Base-by-base conservation (phyloP, 2,888 invertebrate genomes). In the Epirrhoe alternata region DNA sequence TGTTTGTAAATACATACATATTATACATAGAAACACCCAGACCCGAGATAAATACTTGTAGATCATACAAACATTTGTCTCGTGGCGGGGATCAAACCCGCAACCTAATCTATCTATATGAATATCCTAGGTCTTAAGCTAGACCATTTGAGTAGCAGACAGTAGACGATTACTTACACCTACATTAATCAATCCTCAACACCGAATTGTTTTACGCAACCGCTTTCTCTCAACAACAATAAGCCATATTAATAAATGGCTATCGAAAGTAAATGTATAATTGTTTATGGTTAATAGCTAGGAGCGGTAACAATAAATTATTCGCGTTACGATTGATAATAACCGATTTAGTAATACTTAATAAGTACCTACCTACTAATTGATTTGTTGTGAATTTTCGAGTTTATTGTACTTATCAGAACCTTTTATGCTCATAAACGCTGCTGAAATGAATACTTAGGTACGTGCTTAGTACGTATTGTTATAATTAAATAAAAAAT, bases 161-260 rank as follows among this genome's bases (percentile, higher is more conserved):
- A 42, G 3, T 10, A 42, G 38, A 12, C 38, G 12, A 4, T 42
- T 2, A 42, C 24, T 24, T 24, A 24, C 24, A 24, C 24, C 24
- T 2, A 1, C 33, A 63, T 62, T 50, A 42, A 63, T 61, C 56
- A 60, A 57, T 56, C 47, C 57, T 49, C 52, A 54, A 61, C 64
- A 60, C 63, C 56, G 60, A 70, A 68, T 58, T 60, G 65, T 69
- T 59, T 65, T 71, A 61, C 56, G 62, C 12, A 47, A 47, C 47
- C 12, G 60, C 74, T 74, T 74, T 74, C 74, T 66, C 74, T 68
- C 60, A 66, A 69, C 69, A 67, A 71, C 71, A 68, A 72, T 72
- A 65, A 60, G 51, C 31, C 38, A 17, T 66, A 60, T 61, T 64
- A 64, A 62, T 67, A 66, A 70, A 72, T 71, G 65, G 61, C 55